Conservation (phyloP, 2,113 vertebrate genomes). For the Oenanthe melanoleuca region DNA sequence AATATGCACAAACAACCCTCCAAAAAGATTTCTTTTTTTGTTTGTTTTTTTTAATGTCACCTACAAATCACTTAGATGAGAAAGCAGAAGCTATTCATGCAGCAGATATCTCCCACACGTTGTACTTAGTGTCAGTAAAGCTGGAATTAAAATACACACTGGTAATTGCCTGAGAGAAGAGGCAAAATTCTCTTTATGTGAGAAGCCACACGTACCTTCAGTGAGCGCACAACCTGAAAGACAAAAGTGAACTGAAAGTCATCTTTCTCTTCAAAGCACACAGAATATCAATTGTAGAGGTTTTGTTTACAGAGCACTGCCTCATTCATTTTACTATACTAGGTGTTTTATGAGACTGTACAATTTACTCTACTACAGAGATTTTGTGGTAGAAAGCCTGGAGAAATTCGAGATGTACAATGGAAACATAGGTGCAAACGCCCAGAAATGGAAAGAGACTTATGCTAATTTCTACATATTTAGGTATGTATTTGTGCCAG, state of each 20-base stretch:
- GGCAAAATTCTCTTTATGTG: neutral
- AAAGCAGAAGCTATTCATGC: neutral
- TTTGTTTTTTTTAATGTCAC: neutral
- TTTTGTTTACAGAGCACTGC: neutral
- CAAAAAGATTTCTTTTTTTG: neutral
- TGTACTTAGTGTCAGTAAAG: neutral
- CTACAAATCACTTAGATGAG: neutral
- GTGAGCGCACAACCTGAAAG: slow-evolving; percentile 48
- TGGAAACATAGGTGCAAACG: neutral
- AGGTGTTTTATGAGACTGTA: neutral
- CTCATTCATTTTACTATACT: neutral
- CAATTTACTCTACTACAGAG: neutral
- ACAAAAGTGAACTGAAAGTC: slow-evolving; percentile 2
- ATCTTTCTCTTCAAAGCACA: neutral
- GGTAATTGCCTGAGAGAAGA: neutral
- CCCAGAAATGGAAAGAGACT: neutral
- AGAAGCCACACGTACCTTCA: slow-evolving; percentile 30
- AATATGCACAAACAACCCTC: neutral
- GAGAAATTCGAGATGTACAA: neutral
- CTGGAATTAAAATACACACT: neutral
- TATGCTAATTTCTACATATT: neutral
- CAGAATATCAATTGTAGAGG: neutral
- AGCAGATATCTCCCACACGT: neutral
- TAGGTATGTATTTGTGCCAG: neutral
- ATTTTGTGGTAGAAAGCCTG: neutral